These are phyloP conservation scores for Tenodera sinensis DNA, from an alignment of 2,888 invertebrate species.

Conservation along the genomic window DNA sequence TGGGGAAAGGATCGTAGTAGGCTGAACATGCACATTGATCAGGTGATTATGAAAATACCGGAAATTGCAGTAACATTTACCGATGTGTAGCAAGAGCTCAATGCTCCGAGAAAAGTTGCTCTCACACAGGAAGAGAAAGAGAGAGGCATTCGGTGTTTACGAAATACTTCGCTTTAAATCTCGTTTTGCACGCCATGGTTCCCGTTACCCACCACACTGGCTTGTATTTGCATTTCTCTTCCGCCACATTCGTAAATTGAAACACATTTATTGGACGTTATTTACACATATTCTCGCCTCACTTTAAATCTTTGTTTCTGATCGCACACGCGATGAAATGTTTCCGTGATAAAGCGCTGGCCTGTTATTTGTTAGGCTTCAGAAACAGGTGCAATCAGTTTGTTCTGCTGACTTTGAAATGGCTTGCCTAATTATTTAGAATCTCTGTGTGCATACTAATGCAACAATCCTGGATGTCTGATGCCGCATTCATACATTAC, in stretches of 20 bases:
- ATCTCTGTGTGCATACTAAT: background rate
- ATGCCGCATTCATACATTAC: background rate
- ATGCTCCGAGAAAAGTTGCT: background rate
- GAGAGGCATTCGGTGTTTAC: background rate
- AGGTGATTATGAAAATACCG: background rate
- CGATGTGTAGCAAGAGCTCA: background rate
- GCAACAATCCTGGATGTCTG: background rate
- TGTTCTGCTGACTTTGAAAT: background rate
- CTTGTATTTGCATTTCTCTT: background rate
- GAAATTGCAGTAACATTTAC: background rate
- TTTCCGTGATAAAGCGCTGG: background rate
- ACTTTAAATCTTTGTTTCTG: background rate
- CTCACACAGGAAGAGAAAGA: background rate
- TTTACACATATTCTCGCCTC: background rate
- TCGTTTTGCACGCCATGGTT: background rate
- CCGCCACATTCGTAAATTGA: background rate
- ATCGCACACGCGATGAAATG: background rate
- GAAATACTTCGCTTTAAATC: background rate
- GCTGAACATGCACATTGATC: background rate
- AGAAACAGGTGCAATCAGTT: background rate
- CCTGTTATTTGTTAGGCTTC: background rate
- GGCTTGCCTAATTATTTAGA: background rate
- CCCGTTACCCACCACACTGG: background rate
- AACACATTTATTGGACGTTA: background rate
- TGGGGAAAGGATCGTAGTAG: no score